Evolutionary conservation across 2,113 vertebrate genomes (phyloP), one percentile per base, ranked within the genome.

Genomic region (Embiotoca jacksoni): DNA sequence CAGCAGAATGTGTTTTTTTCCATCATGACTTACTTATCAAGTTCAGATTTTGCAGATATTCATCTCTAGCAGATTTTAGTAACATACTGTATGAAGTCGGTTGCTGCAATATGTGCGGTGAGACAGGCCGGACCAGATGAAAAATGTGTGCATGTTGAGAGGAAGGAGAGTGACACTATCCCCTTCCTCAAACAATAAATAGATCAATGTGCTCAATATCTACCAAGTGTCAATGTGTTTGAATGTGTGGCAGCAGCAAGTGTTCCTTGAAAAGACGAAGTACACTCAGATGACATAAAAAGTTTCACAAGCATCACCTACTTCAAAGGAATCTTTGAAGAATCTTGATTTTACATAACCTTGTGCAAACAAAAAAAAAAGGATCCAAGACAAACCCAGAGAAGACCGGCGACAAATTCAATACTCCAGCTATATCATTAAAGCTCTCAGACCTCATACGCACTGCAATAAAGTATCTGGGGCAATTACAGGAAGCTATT

Each of bases 401-500:
- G 46, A 77, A 77, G 69, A 50, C 63, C 72, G 50, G 49, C 6
- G n/a, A 64, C 61, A 65, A 56, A 81, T 52, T 83, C 53, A 72
- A 53, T 55, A 50, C 66, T 76, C 44, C 63, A 84, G 84, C 50
- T 69, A 71, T 81, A 64, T 84, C 67, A 88, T 80, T 86, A 84
- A 54, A 85, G 76, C 69, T 66, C 80, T 85, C 72, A 82, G 82
- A 83, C 65, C 53, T 74, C 63, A 8, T 74, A 57, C 30, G 55
- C 74, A 78, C 39, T 30, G 52, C 46, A 78, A 85, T 81, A 82
- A 90, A 86, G 64, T 76, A 83, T 84, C 64, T 60, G 6, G 74
- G 72, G 71, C 77, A 84, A 90, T 91, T 88, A 91, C 74, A 69
- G 74, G 62, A 86, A 68, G 75, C 75, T 83, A 86, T 89, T 89